phyloP scores from a whole-genome alignment of 2,113 vertebrate genomes.

The Gopherus flavomarginatus region DNA sequence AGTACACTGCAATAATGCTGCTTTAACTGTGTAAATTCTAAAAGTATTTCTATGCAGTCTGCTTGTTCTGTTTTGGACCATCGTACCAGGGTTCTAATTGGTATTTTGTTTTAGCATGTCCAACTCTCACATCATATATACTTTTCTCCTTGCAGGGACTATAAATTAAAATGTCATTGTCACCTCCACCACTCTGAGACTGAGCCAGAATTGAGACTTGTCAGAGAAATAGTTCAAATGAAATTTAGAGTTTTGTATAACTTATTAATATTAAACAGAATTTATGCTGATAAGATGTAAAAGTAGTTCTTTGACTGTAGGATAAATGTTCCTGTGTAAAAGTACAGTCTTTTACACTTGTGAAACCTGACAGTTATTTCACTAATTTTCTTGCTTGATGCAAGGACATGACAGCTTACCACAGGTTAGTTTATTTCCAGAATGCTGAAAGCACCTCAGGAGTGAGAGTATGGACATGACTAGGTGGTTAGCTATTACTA shows the following conservation, averaged over 20 bases:
- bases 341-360: neutral
- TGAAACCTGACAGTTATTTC: neutral
- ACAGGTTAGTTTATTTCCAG: neutral
- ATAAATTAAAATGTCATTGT: neutral
- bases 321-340: neutral
- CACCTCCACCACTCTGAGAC: fast-evolving
- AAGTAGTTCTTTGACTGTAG: neutral
- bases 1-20: neutral
- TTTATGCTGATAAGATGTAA: neutral
- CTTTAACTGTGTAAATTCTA: neutral
- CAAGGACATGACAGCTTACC: neutral
- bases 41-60: neutral
- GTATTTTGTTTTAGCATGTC: neutral
- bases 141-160: neutral
- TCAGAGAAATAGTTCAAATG: too few relatives aligned
- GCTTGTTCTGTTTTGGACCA: neutral
- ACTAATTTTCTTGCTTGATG: neutral
- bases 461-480: neutral
- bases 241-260: too few relatives aligned
- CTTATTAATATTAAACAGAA: neutral
- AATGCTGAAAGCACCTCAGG: neutral
- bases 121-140: neutral
- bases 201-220: neutral
- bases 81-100: neutral
- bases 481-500: neutral